Base-by-base conservation (phyloP, 2,888 invertebrate genomes). In the Leptarthrus brevirostris region DNA sequence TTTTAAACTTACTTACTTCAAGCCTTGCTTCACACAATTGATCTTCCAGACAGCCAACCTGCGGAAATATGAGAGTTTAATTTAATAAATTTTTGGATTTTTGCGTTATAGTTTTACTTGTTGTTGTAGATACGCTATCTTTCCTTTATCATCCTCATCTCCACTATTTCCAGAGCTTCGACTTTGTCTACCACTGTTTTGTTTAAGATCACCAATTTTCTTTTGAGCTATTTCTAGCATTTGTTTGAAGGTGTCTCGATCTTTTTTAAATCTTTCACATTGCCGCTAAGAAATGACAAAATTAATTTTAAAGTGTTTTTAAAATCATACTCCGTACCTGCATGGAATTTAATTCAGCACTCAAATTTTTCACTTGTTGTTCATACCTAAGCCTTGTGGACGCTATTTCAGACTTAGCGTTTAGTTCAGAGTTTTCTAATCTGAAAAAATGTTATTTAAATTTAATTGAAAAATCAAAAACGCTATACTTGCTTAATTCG, bases 221-320 rank as follows among this genome's bases (percentile, higher is more conserved):
- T 93, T 93, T 82, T 95, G 95, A 0, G 95, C 93, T 10, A 92
- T 91, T 81, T 95, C 95, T 47, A 96, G 83, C 92, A 96, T 94
- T 82, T 95, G 94, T 78, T 94, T 93, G 81, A 93, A 95, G 69
- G 93, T 92, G 81, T 96, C 96, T 72, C 95, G 88, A 84, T 96
- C 96, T 75, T 94, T 88, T 82, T 94, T 93, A 82, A 95, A 95
- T 79, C 94, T 88, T 77, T 85, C 86, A 74, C 85, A 85, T 81
- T 86, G 85, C 2, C 85, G 81, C 84, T 85, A 40, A 40, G 12
- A 40, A 44, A 49, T 20, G 16, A 22, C 6, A 40, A 20, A 49
- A 20, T 34, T n/a, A n/a, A 47, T 10, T n/a, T 34, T 49, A 34
- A 56, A 26, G n/a, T n/a, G n/a, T n/a, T n/a, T n/a, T n/a, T 2